These are phyloP conservation scores for Pocillopora grandis DNA, from an alignment of 92 coral and sea anemone genomes.

Conservation along the genomic window DNA sequence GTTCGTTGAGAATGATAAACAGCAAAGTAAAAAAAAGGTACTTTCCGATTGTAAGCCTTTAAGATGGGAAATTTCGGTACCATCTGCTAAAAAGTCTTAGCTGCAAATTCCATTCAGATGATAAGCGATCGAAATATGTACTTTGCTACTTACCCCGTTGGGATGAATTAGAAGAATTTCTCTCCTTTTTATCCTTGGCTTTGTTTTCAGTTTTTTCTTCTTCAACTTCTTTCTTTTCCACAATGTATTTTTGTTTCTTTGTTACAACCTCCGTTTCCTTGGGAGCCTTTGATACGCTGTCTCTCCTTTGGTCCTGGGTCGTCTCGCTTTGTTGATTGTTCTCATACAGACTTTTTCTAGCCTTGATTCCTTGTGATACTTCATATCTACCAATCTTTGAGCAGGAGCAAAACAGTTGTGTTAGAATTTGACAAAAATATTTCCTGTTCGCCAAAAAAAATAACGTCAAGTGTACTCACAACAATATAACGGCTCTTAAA, in stretches of 20 bases:
- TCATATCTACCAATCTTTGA: conserved; percentile 40
- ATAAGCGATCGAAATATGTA: neutral
- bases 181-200: neutral
- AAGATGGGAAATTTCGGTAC: no score
- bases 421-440: neutral
- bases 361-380: conserved; percentile 50
- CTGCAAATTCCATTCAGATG: no score
- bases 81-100: no score
- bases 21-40: no score
- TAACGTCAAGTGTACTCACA: neutral
- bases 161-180: conserved; percentile 8
- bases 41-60: no score
- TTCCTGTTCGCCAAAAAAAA: neutral
- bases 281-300: neutral
- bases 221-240: neutral
- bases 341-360: conserved; percentile 52
- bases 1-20: no score
- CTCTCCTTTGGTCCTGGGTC: conserved; percentile 40
- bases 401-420: neutral
- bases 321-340: conserved; percentile 24
- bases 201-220: conserved; percentile 3
- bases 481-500: neutral
- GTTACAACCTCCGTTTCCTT: conserved; percentile 3
- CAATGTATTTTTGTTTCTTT: conserved; percentile 21
- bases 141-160: neutral